phyloP scores from a whole-genome alignment of 2,888 invertebrate genomes.

The Netelia melanura region DNA sequence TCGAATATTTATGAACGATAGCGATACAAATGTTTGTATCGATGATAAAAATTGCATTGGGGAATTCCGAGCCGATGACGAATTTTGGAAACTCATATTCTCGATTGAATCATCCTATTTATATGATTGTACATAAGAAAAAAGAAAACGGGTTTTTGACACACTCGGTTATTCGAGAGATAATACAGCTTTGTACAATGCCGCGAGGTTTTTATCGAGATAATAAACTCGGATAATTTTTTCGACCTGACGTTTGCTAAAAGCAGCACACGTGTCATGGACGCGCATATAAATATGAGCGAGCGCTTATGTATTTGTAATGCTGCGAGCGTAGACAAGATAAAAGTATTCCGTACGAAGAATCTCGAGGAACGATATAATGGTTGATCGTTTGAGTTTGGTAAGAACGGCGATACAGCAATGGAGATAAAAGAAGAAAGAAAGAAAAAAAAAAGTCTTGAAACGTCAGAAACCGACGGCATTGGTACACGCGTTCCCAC shows the following conservation, averaged over 20 bases:
- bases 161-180: constrained; percentile 24
- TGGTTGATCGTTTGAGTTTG: neutral
- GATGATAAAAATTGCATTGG: neutral
- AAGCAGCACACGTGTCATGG: constrained; percentile 15
- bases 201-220: neutral
- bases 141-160: constrained; percentile 25
- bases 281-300: neutral
- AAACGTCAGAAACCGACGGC: constrained; percentile 64
- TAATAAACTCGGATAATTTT: constrained; percentile 41
- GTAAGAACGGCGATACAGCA: neutral
- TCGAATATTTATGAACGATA: neutral
- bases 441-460: constrained; percentile 7
- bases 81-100: constrained; percentile 10
- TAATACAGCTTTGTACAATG: neutral
- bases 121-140: neutral
- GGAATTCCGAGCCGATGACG: constrained; percentile 14
- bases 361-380: constrained; percentile 1
- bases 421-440: constrained; percentile 31
- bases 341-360: constrained; percentile 13
- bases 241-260: constrained; percentile 18
- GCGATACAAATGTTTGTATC: neutral
- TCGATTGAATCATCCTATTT: constrained; percentile 7
- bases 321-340: neutral
- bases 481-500: constrained; percentile 60
- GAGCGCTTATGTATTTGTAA: neutral